Evolutionary conservation across 2,113 vertebrate genomes (phyloP).

Genomic region (Odontophorus gujanensis): DNA sequence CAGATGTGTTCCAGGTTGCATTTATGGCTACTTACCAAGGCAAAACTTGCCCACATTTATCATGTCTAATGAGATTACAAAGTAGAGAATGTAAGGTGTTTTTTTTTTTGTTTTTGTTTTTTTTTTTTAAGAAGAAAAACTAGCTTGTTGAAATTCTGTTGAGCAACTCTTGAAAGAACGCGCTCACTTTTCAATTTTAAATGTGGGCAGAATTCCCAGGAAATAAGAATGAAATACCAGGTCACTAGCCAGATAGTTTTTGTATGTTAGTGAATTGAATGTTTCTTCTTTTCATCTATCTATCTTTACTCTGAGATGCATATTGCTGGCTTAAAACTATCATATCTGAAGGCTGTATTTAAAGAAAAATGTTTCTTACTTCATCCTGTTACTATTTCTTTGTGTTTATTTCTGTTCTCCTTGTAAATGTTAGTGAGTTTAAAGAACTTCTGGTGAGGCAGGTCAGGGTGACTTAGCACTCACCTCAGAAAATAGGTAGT

Average conservation of each 20-base stretch:
- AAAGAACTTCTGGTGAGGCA: neutral
- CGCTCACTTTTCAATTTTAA: neutral
- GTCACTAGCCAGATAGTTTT: neutral
- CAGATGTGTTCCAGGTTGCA: neutral
- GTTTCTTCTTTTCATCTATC: neutral
- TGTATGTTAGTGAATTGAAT: neutral
- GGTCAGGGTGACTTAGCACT: neutral
- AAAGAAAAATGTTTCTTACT: neutral
- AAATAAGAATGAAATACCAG: neutral
- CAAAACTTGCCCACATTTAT: neutral
- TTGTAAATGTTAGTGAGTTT: neutral
- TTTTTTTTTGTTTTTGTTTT: too few species aligned
- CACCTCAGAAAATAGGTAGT: neutral
- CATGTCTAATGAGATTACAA: neutral
- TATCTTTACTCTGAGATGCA: neutral
- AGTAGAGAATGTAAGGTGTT: neutral
- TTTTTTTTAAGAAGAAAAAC: neutral
- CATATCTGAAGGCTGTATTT: neutral
- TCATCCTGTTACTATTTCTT: conserved; percentile 12
- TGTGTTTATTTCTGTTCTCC: neutral
- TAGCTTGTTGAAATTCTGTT: neutral
- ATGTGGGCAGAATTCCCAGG: neutral
- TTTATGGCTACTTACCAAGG: neutral
- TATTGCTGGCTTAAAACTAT: neutral
- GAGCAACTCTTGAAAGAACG: neutral